Percentiles rank a stretch among this genome's conserved stretches.
phyloP scores from a whole-genome alignment of 2,888 invertebrate genomes.

The Schrankia costaestrigalis region DNA sequence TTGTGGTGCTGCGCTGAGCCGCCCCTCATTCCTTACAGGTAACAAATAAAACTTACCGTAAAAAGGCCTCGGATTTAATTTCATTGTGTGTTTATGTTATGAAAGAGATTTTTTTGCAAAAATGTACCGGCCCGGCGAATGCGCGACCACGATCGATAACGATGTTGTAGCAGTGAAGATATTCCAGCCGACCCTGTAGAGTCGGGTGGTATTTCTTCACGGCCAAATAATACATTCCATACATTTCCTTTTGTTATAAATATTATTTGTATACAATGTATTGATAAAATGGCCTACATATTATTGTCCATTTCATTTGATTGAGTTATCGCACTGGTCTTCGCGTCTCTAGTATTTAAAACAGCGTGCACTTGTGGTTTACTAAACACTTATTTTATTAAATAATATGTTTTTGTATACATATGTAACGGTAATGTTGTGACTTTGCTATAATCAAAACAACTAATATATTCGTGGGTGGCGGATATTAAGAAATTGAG shows the following conservation, averaged over 20 bases:
- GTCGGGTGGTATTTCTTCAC: slow-evolving; percentile 43
- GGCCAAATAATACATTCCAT: slow-evolving; percentile 41
- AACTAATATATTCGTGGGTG: slow-evolving; percentile 43
- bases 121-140: slow-evolving; percentile 51
- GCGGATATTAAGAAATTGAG: slow-evolving; percentile 51
- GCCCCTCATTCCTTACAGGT: slow-evolving; percentile 57
- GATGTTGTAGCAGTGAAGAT: too few species aligned
- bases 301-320: slow-evolving; percentile 13
- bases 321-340: slow-evolving; percentile 12
- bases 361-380: slow-evolving; percentile 4
- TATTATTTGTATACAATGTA: slow-evolving; percentile 33
- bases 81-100: slow-evolving; percentile 49
- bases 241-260: slow-evolving; percentile 43
- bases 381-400: slow-evolving; percentile 4
- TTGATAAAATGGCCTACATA: slow-evolving; percentile 29
- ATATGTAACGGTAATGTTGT: too few species aligned
- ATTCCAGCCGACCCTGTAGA: slow-evolving; percentile 48
- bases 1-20: slow-evolving; percentile 60
- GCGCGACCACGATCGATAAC: slow-evolving; percentile 73
- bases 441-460: slow-evolving; percentile 22
- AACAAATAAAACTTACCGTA: slow-evolving; percentile 31
- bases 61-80: slow-evolving; percentile 11
- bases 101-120: slow-evolving; percentile 43
- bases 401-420: too few species aligned
- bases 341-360: slow-evolving; percentile 1